Base-by-base conservation (phyloP, 2,888 invertebrate genomes). In the Eupithecia abbreviata region DNA sequence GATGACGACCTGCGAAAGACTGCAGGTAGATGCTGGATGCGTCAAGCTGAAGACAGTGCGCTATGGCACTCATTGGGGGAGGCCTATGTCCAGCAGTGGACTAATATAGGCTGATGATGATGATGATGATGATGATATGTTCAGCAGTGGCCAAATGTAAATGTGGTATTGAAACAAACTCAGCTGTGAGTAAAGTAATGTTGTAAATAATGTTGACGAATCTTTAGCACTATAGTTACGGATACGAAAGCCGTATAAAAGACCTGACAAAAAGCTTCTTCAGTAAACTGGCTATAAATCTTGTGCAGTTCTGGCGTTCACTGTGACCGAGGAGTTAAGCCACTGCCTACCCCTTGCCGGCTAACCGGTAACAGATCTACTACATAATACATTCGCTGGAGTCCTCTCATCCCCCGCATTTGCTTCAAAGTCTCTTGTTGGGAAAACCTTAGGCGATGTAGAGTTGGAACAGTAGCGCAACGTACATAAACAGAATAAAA, bases 311-410 rank as follows among this genome's bases (percentile, higher is more conserved):
- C 47, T 18, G n/a, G 47, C 18, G 12, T 68, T 45, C 43, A 10
- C 68, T 69, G 69, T 47, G 47, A 69, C 68, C 69, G 47, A 49
- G 30, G 62, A 77, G 79, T 79, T 84, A 84, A 85, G 81, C 83
- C 82, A 18, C 10, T 73, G 68, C 49, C n/a, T 73, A 73, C 77
- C 77, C 80, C 83, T 82, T 85, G 84, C 84, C 82, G 84, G 84
- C 85, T 86, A 89, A 86, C 85, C 84, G 80, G 87, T 84, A 85
- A 87, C 87, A 85, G 84, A 87, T 87, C 87, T 86, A 82, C 80
- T 87, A 86, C 84, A 87, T 88, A 88, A 88, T 88, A 90, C 87
- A 90, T 90, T 86, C 86, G 85, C 82, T 84, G 84, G 84, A 89
- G 84, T 85, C 86, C 79, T 80, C 87, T 86, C 88, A 88, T 88